Base-by-base conservation (phyloP, 2,888 invertebrate species). In the Mimumesa dahlbomi region DNA sequence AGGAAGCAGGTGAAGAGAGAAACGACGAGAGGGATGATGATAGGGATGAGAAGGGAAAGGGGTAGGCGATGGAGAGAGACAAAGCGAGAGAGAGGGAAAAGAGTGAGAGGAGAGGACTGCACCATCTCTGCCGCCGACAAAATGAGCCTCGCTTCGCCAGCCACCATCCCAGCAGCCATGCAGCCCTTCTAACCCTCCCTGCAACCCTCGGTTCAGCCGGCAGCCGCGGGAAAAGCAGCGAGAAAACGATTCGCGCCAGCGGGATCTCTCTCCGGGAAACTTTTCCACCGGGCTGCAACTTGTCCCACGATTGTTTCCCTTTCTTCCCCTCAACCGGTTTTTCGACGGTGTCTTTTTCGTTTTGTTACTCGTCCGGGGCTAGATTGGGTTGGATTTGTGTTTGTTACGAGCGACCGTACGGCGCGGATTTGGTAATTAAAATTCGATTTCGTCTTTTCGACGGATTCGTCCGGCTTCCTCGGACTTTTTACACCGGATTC, bases 91-190 rank as follows among this genome's bases (percentile, higher is more conserved):
- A 34, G 42, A 48, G 31, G 34, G 50, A 36, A 42, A 49, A 29
- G 50, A n/a, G n/a, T n/a, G 43, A 61, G 68, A 70, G 68, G 58
- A 45, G 9, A 53, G n/a, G 65, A 69, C 75, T 71, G 74, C 81
- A 71, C 75, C 80, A 81, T 83, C 83, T 85, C 82, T 81, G 73
- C 82, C 75, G 85, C 87, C 88, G 85, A 87, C 88, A 88, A 89
- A 88, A 88, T 88, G 88, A 88, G 88, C 88, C 85, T 88, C 88
- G 85, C 86, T 84, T 84, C 84, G 82, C 81, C 84, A 81, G 70
- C 81, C 79, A 77, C 66, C 73, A 69, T 68, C 63, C 49, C 49
- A 31, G 42, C 73, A 53, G 22, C 50, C 34, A 21, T 62, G 31
- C 58, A 34, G 19, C 38, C 63, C 40, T 43, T 36, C 50, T 34